Percentiles rank a stretch among this genome's conserved stretches.
Conservation (phyloP, 35 echinoderm and acorn worm species). For the Patiria miniata region DNA sequence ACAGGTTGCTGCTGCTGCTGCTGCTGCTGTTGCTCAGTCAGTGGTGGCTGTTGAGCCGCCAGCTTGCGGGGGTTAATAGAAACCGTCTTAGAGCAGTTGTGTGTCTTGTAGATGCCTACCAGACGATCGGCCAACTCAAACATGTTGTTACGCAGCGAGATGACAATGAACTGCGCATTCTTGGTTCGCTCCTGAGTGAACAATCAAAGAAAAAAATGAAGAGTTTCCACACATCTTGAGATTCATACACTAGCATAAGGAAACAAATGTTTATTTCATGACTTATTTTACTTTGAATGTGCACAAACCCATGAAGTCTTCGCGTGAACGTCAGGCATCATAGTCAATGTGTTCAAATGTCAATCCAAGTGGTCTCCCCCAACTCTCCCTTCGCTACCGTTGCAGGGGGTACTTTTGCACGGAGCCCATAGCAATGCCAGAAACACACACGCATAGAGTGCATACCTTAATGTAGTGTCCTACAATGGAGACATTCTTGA, state of each 20-base stretch:
- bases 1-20: not conserved
- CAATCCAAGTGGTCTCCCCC: too few species aligned
- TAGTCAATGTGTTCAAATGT: too few species aligned
- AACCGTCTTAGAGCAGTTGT: conserved; percentile 96
- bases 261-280: too few species aligned
- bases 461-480: conserved; percentile 94
- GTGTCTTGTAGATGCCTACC: conserved; percentile 97
- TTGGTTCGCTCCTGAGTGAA: conserved; percentile 89
- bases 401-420: too few species aligned
- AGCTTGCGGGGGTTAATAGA: conserved; percentile 85
- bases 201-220: not conserved
- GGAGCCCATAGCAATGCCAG: too few species aligned
- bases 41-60: conserved; percentile 1
- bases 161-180: conserved; percentile 98
- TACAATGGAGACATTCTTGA: conserved; percentile 99
- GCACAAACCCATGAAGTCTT: too few species aligned
- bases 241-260: too few species aligned
- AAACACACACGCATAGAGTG: too few species aligned
- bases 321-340: too few species aligned
- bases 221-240: not conserved
- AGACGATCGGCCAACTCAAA: conserved; percentile 95
- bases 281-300: too few species aligned
- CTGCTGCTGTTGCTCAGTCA: not conserved
- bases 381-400: too few species aligned
- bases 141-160: conserved; percentile 99